A percentile compares a stretch with the other conserved stretches of the same genome.
Conservation (phyloP, 2,113 vertebrate species). For the Periophthalmus modestus region DNA sequence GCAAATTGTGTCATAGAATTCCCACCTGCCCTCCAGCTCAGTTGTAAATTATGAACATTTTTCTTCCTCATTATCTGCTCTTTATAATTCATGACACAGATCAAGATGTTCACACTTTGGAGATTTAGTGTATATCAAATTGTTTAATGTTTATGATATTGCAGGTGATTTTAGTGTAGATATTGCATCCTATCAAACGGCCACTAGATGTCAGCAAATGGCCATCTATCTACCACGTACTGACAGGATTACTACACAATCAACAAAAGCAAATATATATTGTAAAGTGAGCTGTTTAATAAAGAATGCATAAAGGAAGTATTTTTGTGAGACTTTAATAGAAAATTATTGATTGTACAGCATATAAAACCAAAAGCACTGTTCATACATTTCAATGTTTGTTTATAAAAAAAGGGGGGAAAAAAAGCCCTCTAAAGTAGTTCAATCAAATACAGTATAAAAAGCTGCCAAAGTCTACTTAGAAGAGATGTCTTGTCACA, state of each 20-base stretch:
- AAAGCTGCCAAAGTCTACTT: constrained; percentile 52
- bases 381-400: constrained; percentile 1
- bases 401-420: constrained; percentile 6
- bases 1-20: no score
- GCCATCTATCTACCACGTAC: constrained; percentile 2
- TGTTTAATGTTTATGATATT: no score
- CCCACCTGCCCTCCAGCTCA: no score
- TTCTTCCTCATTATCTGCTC: no score
- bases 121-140: neutral
- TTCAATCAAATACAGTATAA: constrained; percentile 20
- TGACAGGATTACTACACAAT: neutral
- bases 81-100: no score
- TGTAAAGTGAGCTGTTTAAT: no score
- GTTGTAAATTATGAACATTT: no score
- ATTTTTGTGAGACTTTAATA: constrained; percentile 26
- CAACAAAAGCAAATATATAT: neutral
- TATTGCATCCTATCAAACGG: neutral
- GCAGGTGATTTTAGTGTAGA: no score
- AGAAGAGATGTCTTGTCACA: constrained; percentile 3
- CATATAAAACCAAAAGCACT: constrained; percentile 14
- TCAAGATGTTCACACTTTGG: neutral
- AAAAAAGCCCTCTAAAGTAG: constrained; percentile 22
- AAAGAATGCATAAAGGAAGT: no score
- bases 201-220: constrained; percentile 62
- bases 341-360: neutral